Evolutionary conservation across 2,888 invertebrate species (phyloP).

Genomic region (Tetragonisca angustula): DNA sequence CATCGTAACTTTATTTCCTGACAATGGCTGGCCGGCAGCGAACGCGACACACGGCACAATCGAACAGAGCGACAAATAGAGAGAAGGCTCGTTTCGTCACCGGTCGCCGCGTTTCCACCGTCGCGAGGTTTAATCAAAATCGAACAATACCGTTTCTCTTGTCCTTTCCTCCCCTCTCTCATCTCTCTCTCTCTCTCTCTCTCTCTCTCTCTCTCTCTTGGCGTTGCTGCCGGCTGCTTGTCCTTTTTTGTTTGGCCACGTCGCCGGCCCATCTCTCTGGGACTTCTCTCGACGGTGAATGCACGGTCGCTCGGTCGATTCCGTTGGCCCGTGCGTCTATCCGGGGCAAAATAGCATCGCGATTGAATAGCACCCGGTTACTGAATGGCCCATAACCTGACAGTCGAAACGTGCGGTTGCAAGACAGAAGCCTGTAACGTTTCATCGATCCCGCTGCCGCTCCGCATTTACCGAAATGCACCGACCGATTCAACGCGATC

Average conservation of each 20-base stretch:
- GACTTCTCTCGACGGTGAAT: conserved; percentile 30
- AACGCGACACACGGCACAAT: conserved; percentile 8
- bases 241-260: background rate
- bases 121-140: conserved; percentile 46
- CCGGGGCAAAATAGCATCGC: conserved; percentile 53
- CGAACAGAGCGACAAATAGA: conserved; percentile 29
- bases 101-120: conserved; percentile 7
- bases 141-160: conserved; percentile 25
- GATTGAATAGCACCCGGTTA: conserved; percentile 62
- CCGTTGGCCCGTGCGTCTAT: conserved; percentile 7
- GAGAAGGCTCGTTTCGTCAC: conserved; percentile 34
- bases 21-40: conserved; percentile 14
- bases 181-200: background rate
- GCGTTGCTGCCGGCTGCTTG: background rate
- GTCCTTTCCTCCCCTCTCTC: background rate
- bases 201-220: background rate
- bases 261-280: background rate
- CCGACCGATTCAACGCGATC: conserved; percentile 37
- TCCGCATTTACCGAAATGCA: conserved; percentile 40
- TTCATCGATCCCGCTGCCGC: conserved; percentile 54
- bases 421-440: conserved; percentile 50
- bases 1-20: conserved; percentile 37
- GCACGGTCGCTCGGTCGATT: conserved; percentile 34
- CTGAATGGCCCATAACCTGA: conserved; percentile 66
- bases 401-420: conserved; percentile 63